These are phyloP conservation scores for Dasypolia templi DNA, from an alignment of 2,888 invertebrate genomes.

Conservation along the genomic window DNA sequence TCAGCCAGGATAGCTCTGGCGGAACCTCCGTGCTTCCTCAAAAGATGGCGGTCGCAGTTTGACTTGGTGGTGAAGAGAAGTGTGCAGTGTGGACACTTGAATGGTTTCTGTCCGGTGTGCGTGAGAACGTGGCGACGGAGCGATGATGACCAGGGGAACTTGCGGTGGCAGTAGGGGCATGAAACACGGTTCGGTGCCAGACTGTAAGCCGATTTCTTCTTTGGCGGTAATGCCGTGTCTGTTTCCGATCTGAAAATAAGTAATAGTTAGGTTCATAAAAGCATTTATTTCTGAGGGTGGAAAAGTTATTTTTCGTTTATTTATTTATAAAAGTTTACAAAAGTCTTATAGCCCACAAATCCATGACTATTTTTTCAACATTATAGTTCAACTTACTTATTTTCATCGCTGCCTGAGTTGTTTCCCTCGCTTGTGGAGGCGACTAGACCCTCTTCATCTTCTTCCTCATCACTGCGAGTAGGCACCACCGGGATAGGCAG, in stretches of 20 bases:
- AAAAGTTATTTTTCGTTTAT: background rate
- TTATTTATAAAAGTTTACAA: background rate
- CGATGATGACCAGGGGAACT: constrained; percentile 99
- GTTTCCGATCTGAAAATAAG: constrained; percentile 91
- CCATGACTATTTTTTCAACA: too few species aligned
- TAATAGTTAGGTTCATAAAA: constrained; percentile 10
- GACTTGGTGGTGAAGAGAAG: constrained; percentile 99
- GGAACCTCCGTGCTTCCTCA: constrained; percentile 94
- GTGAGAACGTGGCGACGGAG: constrained; percentile 98
- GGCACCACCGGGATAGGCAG: constrained; percentile 93
- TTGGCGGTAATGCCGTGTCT: constrained; percentile 91
- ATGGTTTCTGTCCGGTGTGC: constrained; percentile 99
- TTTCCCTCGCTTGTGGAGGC: constrained; percentile 96
- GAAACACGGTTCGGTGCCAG: constrained; percentile 98
- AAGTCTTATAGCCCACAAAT: too few species aligned
- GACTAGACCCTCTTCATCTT: constrained; percentile 95
- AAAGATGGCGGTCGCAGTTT: constrained; percentile 98
- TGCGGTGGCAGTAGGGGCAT: constrained; percentile 97
- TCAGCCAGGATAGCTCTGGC: constrained; percentile 86
- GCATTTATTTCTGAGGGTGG: background rate
- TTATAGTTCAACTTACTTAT: constrained; percentile 91
- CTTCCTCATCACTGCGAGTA: constrained; percentile 90
- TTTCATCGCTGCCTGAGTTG: constrained; percentile 95
- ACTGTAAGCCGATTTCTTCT: constrained; percentile 98
- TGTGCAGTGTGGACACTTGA: constrained; percentile 98